Percentiles rank a stretch among this genome's conserved stretches.
phyloP scores from a whole-genome alignment of 1,140 invertebrate genomes.

The Bombus picipes region DNA sequence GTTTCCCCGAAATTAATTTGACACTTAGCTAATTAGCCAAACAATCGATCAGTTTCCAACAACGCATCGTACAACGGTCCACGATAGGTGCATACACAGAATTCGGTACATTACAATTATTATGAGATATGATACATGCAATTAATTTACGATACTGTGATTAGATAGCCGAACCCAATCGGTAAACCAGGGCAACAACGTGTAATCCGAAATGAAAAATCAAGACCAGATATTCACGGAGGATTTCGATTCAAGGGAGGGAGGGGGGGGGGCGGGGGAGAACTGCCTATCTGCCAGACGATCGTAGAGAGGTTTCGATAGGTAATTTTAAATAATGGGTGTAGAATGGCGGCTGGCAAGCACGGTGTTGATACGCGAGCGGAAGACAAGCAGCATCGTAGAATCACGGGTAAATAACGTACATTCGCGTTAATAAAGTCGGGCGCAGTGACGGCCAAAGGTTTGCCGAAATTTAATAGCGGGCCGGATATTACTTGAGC shows the following conservation, averaged over 20 bases:
- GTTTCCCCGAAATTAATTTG: background rate
- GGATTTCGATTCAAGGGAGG: rapidly evolving
- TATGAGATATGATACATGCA: no score
- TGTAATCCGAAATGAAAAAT: rapidly evolving
- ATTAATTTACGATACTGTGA: background rate
- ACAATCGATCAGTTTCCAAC: background rate
- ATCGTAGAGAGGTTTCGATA: background rate
- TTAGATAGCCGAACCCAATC: background rate
- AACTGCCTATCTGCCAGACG: background rate
- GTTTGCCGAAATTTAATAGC: constrained; percentile 19
- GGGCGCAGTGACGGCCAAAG: background rate
- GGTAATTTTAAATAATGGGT: background rate
- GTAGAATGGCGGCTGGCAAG: background rate
- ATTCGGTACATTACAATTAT: background rate
- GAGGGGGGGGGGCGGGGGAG: rapidly evolving
- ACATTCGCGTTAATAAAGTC: constrained; percentile 27
- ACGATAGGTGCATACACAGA: no score
- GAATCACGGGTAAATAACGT: background rate
- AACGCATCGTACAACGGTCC: background rate
- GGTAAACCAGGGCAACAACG: no score
- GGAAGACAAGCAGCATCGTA: background rate
- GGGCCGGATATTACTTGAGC: constrained; percentile 5
- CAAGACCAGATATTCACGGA: background rate
- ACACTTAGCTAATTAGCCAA: background rate
- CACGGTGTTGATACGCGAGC: background rate